Conservation (phyloP, 2,888 invertebrate species). For the Ligdia adustata region DNA sequence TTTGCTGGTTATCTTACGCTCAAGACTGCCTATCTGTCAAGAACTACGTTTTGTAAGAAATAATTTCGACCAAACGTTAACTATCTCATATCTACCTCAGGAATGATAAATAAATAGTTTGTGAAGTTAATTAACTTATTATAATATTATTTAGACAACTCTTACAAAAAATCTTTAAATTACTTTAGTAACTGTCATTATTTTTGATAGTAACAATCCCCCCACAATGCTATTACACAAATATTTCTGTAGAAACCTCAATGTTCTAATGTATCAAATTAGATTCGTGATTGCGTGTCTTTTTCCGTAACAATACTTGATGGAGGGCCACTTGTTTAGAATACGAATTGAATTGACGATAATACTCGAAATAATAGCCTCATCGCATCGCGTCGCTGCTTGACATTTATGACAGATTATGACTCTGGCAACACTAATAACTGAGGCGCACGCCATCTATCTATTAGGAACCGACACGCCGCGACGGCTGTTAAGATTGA, state of each 20-base stretch:
- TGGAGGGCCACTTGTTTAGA: conserved; percentile 65
- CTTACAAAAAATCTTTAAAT: too few relatives aligned
- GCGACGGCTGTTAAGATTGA: conserved; percentile 63
- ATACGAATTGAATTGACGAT: conserved; percentile 67
- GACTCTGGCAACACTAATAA: conserved; percentile 72
- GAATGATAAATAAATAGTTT: too few relatives aligned
- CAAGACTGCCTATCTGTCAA: too few relatives aligned
- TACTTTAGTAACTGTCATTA: too few relatives aligned
- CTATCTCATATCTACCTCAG: too few relatives aligned
- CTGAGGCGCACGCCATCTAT: conserved; percentile 73
- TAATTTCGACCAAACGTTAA: too few relatives aligned
- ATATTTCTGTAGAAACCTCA: conserved; percentile 45
- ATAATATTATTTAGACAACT: too few relatives aligned
- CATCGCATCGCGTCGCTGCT: conserved; percentile 60
- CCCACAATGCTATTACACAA: conserved; percentile 51
- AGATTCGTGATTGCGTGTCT: conserved; percentile 66
- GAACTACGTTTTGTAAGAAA: too few relatives aligned
- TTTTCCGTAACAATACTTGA: conserved; percentile 60
- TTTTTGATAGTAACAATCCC: conserved; percentile 11
- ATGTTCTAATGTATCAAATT: conserved; percentile 48
- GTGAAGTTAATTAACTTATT: too few relatives aligned
- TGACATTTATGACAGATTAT: conserved; percentile 81
- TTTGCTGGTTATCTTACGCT: too few relatives aligned
- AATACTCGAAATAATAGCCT: conserved; percentile 68
- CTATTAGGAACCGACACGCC: conserved; percentile 70